Conservation (phyloP, 2,888 invertebrate genomes). For the Tuberolachnus salignus region DNA sequence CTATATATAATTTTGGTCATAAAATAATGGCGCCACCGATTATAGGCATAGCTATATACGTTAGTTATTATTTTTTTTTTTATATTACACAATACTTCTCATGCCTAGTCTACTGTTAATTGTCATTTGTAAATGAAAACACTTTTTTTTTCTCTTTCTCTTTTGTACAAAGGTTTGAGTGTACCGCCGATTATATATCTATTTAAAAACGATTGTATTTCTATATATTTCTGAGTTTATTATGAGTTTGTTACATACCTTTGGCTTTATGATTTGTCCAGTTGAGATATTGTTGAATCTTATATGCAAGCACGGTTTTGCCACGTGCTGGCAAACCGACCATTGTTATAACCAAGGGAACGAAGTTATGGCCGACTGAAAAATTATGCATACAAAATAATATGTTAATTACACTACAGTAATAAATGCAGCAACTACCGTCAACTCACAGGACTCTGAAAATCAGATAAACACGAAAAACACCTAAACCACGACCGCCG, state of each 20-base stretch:
- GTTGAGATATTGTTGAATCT: conserved; percentile 84
- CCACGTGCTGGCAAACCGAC: conserved; percentile 92
- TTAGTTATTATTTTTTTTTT: too few species aligned
- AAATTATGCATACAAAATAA: conserved; percentile 59
- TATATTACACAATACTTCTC: too few species aligned
- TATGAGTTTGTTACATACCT: conserved; percentile 66
- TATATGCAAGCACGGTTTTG: conserved; percentile 88
- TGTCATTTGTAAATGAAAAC: too few species aligned
- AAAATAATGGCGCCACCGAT: too few species aligned
- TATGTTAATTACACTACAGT: neutral
- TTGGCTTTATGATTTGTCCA: conserved; percentile 88
- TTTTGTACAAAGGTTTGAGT: too few species aligned
- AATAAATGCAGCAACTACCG: neutral
- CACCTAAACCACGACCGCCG: neutral
- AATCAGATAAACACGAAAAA: neutral
- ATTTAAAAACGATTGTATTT: too few species aligned
- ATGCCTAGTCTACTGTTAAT: too few species aligned
- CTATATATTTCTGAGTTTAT: too few species aligned
- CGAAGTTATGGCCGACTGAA: conserved; percentile 66
- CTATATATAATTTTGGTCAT: too few species aligned
- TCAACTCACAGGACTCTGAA: neutral
- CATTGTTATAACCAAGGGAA: conserved; percentile 82
- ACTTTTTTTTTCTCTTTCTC: too few species aligned
- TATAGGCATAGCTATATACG: too few species aligned
- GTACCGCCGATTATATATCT: too few species aligned